Evolutionary conservation across 2,888 invertebrate species (phyloP).

Genomic region (Drosophila fulvimacula): DNA sequence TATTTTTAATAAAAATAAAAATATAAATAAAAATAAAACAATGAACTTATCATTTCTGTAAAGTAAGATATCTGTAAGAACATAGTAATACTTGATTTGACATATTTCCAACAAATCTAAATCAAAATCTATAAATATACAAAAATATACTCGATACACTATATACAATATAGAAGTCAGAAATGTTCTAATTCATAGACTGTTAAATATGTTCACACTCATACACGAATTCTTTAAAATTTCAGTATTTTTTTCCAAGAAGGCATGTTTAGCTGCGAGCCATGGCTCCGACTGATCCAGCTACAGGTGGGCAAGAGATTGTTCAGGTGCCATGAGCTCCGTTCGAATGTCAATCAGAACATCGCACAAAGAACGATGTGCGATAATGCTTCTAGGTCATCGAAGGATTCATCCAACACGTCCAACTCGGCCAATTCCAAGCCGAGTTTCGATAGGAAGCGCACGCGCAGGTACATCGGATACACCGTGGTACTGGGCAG

Average conservation of each 20-base stretch:
- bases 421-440: neutral
- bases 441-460: neutral
- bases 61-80: neutral
- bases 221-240: conserved; percentile 18
- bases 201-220: conserved; percentile 11
- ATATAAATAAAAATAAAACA: too few species aligned
- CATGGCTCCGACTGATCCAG: conserved; percentile 31
- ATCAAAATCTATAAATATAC: neutral
- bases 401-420: neutral
- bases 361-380: neutral
- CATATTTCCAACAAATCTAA: neutral
- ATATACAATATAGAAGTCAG: neutral
- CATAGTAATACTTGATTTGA: neutral
- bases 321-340: neutral
- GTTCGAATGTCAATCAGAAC: neutral
- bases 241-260: conserved; percentile 8
- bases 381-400: neutral
- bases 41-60: neutral
- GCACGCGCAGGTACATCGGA: conserved; percentile 22
- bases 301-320: conserved; percentile 3
- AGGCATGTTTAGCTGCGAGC: conserved; percentile 32
- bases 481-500: conserved; percentile 86
- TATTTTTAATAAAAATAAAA: too few species aligned
- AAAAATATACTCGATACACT: neutral
- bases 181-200: neutral